Evolutionary conservation across 2,797 vertebrate genomes (phyloP).

Genomic region (Alca torda): DNA sequence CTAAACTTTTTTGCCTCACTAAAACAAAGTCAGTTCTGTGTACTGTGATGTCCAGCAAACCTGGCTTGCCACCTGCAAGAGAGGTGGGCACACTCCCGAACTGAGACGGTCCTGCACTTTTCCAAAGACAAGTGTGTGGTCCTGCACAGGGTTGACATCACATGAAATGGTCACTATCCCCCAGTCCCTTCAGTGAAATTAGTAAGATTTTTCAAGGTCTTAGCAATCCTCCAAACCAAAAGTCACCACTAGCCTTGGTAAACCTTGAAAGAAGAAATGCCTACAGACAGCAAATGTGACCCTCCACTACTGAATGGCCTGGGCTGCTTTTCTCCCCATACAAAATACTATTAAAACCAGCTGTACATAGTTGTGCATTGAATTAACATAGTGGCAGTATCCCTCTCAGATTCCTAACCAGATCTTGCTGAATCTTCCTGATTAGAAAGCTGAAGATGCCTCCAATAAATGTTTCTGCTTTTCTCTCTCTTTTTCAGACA

Average conservation of each 20-base stretch:
- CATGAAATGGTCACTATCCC: neutral
- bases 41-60: neutral
- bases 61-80: neutral
- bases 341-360: neutral
- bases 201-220: neutral
- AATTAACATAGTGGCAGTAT: neutral
- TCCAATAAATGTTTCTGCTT: neutral
- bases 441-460: neutral
- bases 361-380: neutral
- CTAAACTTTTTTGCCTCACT: neutral
- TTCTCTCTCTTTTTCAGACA: neutral
- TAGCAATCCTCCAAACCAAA: neutral
- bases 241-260: neutral
- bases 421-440: neutral
- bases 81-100: neutral
- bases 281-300: neutral
- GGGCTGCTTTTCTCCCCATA: neutral
- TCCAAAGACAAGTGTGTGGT: neutral
- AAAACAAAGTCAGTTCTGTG: neutral
- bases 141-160: rapidly evolving
- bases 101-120: neutral
- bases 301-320: neutral
- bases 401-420: neutral
- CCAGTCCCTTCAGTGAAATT: neutral
- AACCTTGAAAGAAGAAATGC: neutral